Evolutionary conservation across 1,140 invertebrate species (phyloP).

Genomic region (Tetranychus urticae): DNA sequence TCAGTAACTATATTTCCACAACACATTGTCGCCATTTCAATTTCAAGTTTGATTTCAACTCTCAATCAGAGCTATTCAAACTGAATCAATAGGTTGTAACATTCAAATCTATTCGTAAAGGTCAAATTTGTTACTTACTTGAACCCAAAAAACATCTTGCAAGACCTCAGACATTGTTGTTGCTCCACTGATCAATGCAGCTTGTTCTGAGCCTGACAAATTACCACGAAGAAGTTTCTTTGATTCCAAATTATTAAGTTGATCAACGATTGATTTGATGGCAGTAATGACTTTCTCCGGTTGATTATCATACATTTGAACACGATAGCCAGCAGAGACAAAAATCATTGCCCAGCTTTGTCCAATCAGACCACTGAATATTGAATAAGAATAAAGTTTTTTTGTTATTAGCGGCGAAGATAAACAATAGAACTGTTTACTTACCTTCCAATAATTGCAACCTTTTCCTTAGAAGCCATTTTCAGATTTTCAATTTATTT

Average conservation of each 20-base stretch:
- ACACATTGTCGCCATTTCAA: no score
- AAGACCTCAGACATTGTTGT: slow-evolving; percentile 18
- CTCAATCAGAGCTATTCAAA: neutral
- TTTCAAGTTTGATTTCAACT: no score
- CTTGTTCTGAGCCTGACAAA: slow-evolving; percentile 44
- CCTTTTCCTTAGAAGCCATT: neutral
- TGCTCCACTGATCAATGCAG: slow-evolving; percentile 33
- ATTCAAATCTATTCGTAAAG: neutral
- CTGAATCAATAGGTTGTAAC: neutral
- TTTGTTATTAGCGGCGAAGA: neutral
- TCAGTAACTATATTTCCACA: no score
- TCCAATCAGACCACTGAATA: slow-evolving; percentile 61
- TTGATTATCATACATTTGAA: slow-evolving; percentile 56
- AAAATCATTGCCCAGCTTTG: slow-evolving; percentile 88
- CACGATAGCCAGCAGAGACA: slow-evolving; percentile 66
- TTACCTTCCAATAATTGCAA: slow-evolving; percentile 5
- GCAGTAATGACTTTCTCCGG: slow-evolving; percentile 37
- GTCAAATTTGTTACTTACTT: neutral
- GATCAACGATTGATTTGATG: slow-evolving; percentile 42
- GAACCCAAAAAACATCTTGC: slow-evolving; percentile 13
- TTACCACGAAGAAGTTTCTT: slow-evolving; percentile 45
- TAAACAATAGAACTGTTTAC: neutral
- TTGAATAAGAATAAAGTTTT: neutral
- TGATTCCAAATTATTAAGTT: slow-evolving; percentile 42
- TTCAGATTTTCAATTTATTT: neutral